phyloP scores from a whole-genome alignment of 2,797 vertebrate genomes.

The Phoeniculus purpureus region DNA sequence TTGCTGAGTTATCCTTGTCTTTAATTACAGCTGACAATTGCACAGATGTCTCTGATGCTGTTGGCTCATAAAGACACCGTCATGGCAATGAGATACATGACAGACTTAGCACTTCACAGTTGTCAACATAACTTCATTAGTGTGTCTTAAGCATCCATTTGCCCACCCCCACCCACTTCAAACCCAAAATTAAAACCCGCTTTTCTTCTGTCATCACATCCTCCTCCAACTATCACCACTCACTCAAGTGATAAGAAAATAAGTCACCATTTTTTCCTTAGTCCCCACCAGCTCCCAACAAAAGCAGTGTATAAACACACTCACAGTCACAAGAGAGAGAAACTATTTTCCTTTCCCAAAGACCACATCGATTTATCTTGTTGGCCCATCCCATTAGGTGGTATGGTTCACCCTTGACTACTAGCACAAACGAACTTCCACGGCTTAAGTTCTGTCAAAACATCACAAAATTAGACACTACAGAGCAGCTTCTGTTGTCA shows the following conservation, averaged over 20 bases:
- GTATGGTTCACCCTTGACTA: constrained; percentile 40
- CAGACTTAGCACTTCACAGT: constrained; percentile 65
- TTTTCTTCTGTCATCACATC: constrained; percentile 57
- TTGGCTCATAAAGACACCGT: constrained; percentile 43
- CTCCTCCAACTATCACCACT: constrained; percentile 43
- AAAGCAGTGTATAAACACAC: constrained; percentile 26
- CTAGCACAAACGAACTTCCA: constrained; percentile 37
- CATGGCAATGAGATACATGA: constrained; percentile 42
- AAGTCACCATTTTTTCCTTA: neutral
- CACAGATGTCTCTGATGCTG: constrained; percentile 35
- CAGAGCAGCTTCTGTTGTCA: constrained; percentile 1
- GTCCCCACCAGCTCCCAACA: constrained; percentile 33
- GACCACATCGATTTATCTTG: constrained; percentile 33
- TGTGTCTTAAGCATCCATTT: constrained; percentile 39
- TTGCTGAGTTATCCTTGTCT: constrained; percentile 12
- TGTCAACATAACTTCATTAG: constrained; percentile 68
- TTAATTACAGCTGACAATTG: constrained; percentile 56
- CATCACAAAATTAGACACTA: constrained; percentile 39
- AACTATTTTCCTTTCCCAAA: constrained; percentile 29
- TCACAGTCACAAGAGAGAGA: constrained; percentile 19
- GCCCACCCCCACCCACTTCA: constrained; percentile 21
- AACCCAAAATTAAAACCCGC: constrained; percentile 23
- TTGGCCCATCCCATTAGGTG: constrained; percentile 43
- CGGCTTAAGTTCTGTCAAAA: constrained; percentile 36
- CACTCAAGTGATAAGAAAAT: constrained; percentile 46